Conservation (phyloP, 2,113 vertebrate species). For the Vicugna pacos region DNA sequence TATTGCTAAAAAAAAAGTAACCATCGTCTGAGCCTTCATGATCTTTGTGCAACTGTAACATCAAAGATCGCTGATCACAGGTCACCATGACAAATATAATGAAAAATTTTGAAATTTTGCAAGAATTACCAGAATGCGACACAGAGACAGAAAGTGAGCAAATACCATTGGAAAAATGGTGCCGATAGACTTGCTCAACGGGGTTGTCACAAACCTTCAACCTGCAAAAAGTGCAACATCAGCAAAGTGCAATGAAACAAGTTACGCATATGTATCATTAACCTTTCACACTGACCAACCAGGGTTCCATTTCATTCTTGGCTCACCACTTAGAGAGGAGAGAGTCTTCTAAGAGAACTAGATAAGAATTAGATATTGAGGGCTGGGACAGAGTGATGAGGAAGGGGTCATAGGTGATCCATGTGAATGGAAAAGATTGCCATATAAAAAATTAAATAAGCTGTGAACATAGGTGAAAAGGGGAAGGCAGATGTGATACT, state of each 20-base stretch:
- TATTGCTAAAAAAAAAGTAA: background rate
- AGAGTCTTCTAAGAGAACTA: slow-evolving; percentile 19
- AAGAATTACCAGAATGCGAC: background rate
- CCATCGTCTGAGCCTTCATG: background rate
- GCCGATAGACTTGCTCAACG: background rate
- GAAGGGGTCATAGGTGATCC: background rate
- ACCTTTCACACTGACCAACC: background rate
- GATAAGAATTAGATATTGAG: background rate
- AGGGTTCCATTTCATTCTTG: background rate
- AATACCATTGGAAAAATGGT: background rate
- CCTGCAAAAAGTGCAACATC: too few relatives aligned
- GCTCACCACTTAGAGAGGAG: background rate
- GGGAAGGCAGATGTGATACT: background rate
- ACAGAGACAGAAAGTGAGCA: background rate
- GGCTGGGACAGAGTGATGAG: background rate
- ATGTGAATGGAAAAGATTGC: background rate
- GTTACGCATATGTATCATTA: background rate
- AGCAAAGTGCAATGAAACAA: background rate
- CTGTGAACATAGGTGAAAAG: background rate
- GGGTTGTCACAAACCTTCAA: background rate
- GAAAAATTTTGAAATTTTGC: background rate
- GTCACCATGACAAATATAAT: background rate
- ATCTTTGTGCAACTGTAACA: background rate
- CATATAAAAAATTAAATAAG: background rate
- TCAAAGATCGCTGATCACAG: background rate